Base-by-base conservation (phyloP, 1,140 invertebrate species). In the Drosophila pseudoananassae region DNA sequence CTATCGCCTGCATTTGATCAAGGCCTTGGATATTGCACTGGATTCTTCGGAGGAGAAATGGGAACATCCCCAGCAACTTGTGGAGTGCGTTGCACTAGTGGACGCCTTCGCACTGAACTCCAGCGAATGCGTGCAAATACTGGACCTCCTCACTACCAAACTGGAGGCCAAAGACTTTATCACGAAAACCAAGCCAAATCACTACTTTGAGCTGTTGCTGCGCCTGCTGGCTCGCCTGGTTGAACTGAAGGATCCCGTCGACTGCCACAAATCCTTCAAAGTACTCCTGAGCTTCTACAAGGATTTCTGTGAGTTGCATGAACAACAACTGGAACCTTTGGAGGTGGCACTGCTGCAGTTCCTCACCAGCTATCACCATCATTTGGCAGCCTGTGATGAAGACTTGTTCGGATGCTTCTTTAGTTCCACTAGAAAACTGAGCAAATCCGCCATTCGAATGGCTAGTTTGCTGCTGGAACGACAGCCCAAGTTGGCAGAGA, bases 341-440 rank as follows among this genome's bases (percentile, higher is more conserved):
- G 94, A 95, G 80, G 83, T 79, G 10, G 76, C 92, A 38, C 82
- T 95, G 7, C 76, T 92, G 33, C 76, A 92, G 54, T 95, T 94
- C 88, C 92, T 96, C 25, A 72, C 92, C 38, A 92, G 91, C 33
- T 95, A 94, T 91, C 93, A 95, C 56, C 93, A 94, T 66, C 92
- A 92, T 60, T 92, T 94, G 14, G 68, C 74, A 2, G 70, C 76
- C 14, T 90, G 95, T 33, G 89, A 92, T 56, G 82, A 78, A 20
- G 89, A 93, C 7, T 82, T 94, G 14, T 94, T 94, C 70, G 84
- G 90, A 54, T 88, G 58, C 4, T 79, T 91, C 79, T 61, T 93
- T 51, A 54, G 43, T n/a, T 45, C 82, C 25, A 91, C 92, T 25
- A 92, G 92, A 38, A 89, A 92, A 58, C 70, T 93, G 8, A 92